Conservation (phyloP, 2,113 vertebrate species). For the Lagopus muta region DNA sequence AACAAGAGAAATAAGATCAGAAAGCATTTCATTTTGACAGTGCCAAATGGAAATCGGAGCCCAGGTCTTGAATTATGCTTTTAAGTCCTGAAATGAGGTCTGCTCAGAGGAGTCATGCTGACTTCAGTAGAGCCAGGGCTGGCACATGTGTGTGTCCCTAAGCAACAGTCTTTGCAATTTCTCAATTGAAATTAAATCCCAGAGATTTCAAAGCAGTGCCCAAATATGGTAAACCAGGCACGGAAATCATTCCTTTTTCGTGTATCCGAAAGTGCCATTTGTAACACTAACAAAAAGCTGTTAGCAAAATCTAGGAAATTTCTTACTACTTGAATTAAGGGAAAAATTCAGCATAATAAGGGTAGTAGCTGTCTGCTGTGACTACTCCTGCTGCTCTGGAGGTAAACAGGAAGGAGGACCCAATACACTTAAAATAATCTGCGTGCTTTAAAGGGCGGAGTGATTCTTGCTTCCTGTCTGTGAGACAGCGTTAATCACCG, state of each 20-base stretch:
- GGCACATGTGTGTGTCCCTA: background rate
- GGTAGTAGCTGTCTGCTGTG: background rate
- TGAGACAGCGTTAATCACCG: constrained; percentile 75
- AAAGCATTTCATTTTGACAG: constrained; percentile 4
- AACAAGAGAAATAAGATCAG: background rate
- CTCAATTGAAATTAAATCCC: background rate
- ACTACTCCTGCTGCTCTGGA: background rate
- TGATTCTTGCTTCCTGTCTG: constrained; percentile 49
- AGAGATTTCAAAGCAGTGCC: background rate
- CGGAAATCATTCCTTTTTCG: constrained; percentile 4
- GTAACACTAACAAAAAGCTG: background rate
- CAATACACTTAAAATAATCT: background rate
- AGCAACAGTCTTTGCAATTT: constrained; percentile 4
- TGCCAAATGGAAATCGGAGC: background rate
- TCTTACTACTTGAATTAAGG: background rate
- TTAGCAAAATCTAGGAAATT: background rate
- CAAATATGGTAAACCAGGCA: constrained; percentile 33
- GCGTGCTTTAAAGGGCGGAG: constrained; percentile 32
- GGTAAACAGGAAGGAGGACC: constrained; percentile 75
- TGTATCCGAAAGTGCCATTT: background rate
- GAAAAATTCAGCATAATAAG: background rate
- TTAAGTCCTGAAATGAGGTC: background rate
- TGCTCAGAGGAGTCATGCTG: background rate
- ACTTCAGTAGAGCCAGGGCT: background rate
- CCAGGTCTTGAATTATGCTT: background rate